A percentile compares a stretch with the other conserved stretches of the same genome.
Evolutionary conservation across 2,888 invertebrate genomes (phyloP).

Genomic region (Trichogramma evanescens): DNA sequence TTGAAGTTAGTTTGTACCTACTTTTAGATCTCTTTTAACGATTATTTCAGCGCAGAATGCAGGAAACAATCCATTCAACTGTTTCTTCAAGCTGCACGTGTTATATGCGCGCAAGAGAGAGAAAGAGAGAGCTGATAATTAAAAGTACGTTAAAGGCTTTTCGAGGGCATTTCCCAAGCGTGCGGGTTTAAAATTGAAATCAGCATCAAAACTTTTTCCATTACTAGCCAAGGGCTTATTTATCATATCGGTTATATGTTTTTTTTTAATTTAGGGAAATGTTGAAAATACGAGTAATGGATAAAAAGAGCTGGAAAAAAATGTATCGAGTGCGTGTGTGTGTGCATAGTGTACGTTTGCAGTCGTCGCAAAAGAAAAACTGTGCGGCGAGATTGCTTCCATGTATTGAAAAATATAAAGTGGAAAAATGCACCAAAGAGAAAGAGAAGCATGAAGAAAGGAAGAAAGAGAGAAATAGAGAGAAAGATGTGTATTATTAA

Average conservation of each 20-base stretch:
- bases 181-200: neutral
- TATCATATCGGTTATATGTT: neutral
- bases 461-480: neutral
- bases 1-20: too few species aligned
- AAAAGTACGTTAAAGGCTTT: neutral
- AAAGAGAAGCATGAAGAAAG: neutral
- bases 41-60: slow-evolving; percentile 4
- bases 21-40: neutral
- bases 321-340: neutral
- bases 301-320: too few species aligned
- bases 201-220: neutral
- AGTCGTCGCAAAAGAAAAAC: neutral
- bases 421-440: neutral
- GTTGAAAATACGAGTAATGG: too few species aligned
- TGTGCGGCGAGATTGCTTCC: too few species aligned
- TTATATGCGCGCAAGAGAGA: neutral
- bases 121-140: neutral
- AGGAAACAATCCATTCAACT: slow-evolving; percentile 6
- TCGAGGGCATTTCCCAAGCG: neutral
- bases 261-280: neutral
- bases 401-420: neutral
- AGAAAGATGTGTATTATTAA: too few species aligned
- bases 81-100: slow-evolving; percentile 2
- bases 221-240: neutral
- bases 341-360: neutral